Conservation (phyloP, 2,888 invertebrate genomes). For the Pasiphila rectangulata region DNA sequence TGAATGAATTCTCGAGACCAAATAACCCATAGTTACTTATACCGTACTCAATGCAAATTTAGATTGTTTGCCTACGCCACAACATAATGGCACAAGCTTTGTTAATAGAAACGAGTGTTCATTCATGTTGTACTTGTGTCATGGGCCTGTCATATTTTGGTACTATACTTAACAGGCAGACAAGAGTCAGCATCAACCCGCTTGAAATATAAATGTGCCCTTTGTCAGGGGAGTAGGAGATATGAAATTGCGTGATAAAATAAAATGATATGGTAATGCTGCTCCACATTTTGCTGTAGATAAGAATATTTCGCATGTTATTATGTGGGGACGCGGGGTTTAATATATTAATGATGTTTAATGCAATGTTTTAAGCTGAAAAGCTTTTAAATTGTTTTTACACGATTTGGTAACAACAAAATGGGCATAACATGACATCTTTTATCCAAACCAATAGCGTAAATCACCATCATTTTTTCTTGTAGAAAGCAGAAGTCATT, state of each 20-base stretch:
- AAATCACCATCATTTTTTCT: too few relatives aligned
- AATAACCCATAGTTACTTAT: too few relatives aligned
- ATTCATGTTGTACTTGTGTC: background rate
- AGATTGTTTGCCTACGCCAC: too few relatives aligned
- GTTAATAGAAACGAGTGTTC: background rate
- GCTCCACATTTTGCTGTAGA: slow-evolving; percentile 19
- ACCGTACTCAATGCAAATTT: too few relatives aligned
- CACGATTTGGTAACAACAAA: background rate
- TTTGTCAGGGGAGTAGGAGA: slow-evolving; percentile 22
- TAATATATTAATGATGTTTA: slow-evolving; percentile 5
- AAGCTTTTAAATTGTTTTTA: background rate
- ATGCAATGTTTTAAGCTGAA: slow-evolving; percentile 3
- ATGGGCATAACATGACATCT: too few relatives aligned
- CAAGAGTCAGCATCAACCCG: slow-evolving; percentile 3
- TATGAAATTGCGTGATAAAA: slow-evolving; percentile 35
- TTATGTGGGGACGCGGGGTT: slow-evolving; percentile 9
- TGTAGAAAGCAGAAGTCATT: too few relatives aligned
- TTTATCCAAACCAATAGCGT: too few relatives aligned
- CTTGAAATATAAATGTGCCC: slow-evolving; percentile 6
- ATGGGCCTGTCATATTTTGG: too few relatives aligned
- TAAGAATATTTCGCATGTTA: slow-evolving; percentile 21
- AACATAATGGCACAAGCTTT: slow-evolving; percentile 3
- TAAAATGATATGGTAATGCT: slow-evolving; percentile 38
- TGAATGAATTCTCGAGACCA: too few relatives aligned
- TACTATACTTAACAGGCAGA: background rate